Percentiles rank a stretch among this genome's conserved stretches.
These are phyloP conservation scores for Huso huso DNA, from an alignment of 2,797 vertebrate genomes.

Conservation along the genomic window DNA sequence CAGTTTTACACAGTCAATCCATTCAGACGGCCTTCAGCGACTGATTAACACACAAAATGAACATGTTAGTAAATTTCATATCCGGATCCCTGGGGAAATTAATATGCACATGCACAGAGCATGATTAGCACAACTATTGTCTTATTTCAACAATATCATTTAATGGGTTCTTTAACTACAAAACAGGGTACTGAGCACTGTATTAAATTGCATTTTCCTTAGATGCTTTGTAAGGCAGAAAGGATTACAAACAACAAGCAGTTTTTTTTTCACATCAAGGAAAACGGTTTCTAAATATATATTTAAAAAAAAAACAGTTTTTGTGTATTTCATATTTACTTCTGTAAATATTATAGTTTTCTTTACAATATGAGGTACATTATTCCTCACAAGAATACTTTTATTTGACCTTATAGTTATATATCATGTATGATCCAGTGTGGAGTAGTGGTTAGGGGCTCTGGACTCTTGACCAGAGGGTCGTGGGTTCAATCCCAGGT, in stretches of 20 bases:
- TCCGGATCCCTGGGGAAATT: slow-evolving; percentile 72
- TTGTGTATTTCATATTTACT: too few relatives aligned
- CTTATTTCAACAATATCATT: slow-evolving; percentile 78
- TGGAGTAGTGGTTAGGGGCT: too few relatives aligned
- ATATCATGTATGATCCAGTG: too few relatives aligned
- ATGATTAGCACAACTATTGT: slow-evolving; percentile 81
- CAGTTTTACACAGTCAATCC: slow-evolving; percentile 79
- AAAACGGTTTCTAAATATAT: too few relatives aligned
- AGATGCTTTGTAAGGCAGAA: slow-evolving; percentile 58
- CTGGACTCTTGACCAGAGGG: too few relatives aligned
- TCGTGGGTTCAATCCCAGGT: too few relatives aligned
- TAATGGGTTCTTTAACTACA: slow-evolving; percentile 78
- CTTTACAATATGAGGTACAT: neutral
- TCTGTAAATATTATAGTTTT: too few relatives aligned
- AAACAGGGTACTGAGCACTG: slow-evolving; percentile 61
- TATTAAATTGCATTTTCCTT: slow-evolving; percentile 62
- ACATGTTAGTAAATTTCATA: slow-evolving; percentile 84
- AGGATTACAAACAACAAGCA: slow-evolving; percentile 37
- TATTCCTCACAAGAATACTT: too few relatives aligned
- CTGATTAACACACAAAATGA: slow-evolving; percentile 87
- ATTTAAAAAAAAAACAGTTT: neutral
- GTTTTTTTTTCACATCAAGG: neutral
- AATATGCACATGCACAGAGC: slow-evolving; percentile 74
- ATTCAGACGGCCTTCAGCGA: slow-evolving; percentile 73
- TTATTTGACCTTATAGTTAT: too few relatives aligned